Conservation (phyloP, 2,888 invertebrate genomes). For the Drosophila subsilvestris region DNA sequence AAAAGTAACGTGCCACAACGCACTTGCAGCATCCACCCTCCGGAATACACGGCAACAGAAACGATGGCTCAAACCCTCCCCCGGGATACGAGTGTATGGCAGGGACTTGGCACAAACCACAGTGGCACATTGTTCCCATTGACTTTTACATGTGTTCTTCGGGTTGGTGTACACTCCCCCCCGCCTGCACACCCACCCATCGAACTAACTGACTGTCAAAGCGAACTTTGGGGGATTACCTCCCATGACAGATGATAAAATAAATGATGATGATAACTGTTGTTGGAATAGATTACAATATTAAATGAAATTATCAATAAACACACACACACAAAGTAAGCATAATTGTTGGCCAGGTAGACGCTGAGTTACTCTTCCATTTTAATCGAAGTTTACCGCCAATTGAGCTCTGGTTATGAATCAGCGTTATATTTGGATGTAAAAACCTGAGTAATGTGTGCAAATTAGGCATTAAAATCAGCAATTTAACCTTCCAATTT, state of each 20-base stretch:
- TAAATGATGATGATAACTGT: background rate
- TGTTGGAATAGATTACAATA: background rate
- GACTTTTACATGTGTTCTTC: slow-evolving; percentile 68
- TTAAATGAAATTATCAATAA: background rate
- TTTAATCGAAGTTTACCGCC: too few relatives aligned
- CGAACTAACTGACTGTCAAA: background rate
- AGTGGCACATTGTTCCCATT: slow-evolving; percentile 67
- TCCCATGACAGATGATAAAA: background rate
- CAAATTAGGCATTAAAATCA: too few relatives aligned
- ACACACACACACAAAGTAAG: background rate
- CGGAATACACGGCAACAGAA: background rate
- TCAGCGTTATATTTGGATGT: too few relatives aligned
- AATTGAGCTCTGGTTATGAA: too few relatives aligned
- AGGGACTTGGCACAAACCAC: slow-evolving; percentile 53
- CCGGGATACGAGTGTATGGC: slow-evolving; percentile 4
- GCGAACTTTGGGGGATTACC: slow-evolving; percentile 12
- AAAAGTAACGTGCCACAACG: slow-evolving; percentile 48
- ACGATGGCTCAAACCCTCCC: slow-evolving; percentile 60
- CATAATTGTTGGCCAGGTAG: background rate
- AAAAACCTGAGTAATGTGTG: too few relatives aligned
- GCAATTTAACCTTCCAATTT: too few relatives aligned
- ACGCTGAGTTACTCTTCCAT: background rate
- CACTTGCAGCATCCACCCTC: slow-evolving; percentile 56
- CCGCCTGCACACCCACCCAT: background rate
- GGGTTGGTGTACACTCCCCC: background rate